Conservation (phyloP, 2,113 vertebrate genomes). For the Theristicus caerulescens region DNA sequence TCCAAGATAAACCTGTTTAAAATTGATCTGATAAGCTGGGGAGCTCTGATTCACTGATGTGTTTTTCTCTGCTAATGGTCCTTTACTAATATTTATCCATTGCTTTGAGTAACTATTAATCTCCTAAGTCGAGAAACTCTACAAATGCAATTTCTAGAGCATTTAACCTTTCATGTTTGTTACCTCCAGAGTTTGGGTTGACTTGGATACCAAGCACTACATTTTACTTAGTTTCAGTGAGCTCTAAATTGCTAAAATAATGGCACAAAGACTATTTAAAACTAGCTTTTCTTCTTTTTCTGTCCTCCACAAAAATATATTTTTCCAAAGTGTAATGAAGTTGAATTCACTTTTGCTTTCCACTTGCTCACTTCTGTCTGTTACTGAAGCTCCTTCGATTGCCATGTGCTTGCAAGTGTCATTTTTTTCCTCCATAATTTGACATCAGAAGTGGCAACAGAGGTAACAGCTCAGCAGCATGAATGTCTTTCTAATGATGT, state of each 20-base stretch:
- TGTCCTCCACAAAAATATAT: not conserved
- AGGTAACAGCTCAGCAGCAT: conserved; percentile 56
- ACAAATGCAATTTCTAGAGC: conserved; percentile 71
- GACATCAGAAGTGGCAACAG: conserved; percentile 56
- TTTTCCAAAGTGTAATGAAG: conserved; percentile 49
- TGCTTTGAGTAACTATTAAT: conserved; percentile 76
- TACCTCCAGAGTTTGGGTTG: conserved; percentile 55
- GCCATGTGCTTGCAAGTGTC: not conserved
- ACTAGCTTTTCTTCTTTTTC: conserved; percentile 21
- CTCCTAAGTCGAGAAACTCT: conserved; percentile 69
- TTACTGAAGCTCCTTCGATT: conserved; percentile 37
- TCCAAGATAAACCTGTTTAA: conserved; percentile 77
- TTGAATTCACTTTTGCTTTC: conserved; percentile 62
- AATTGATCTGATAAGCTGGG: conserved; percentile 77
- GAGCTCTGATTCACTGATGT: conserved; percentile 67
- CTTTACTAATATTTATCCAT: conserved; percentile 78
- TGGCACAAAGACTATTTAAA: conserved; percentile 50
- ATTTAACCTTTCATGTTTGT: conserved; percentile 72
- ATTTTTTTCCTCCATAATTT: conserved; percentile 70
- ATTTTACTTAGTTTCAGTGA: conserved; percentile 57
- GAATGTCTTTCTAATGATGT: conserved; percentile 68
- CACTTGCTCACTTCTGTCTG: not conserved
- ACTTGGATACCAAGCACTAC: conserved; percentile 35
- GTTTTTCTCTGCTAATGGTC: conserved; percentile 73
- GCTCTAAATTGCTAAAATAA: conserved; percentile 46